Evolutionary conservation across 53 echinoderm and acorn worm genomes (phyloP), one percentile per base, ranked within the genome.

Genomic region (Paelopatides confundens): DNA sequence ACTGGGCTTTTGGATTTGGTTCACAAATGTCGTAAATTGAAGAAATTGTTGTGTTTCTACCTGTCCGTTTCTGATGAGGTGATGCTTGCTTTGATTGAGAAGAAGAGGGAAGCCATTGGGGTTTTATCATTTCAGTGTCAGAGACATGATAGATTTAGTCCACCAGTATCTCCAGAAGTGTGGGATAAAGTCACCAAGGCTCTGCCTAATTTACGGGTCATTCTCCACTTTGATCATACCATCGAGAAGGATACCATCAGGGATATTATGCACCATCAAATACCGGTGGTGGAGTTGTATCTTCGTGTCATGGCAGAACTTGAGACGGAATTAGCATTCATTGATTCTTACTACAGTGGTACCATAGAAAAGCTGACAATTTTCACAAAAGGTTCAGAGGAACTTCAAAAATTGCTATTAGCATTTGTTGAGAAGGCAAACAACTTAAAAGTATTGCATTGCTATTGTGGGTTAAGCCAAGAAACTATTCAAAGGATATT

Each of bases 151-250:
- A 99, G 94, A 67, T 99, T 95, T 81, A 90, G 92, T 70, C 91
- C 92, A n/a, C 92, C 90, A 31, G 88, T 99, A 63, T 90, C 95
- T 0, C 86, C 66, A 4, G 88, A 86, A 1, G 85, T 94, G 26
- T 99, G 99, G 99, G 86, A 92, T 24, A 76, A 39, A 24, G 91
- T 99, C 4, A 86, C 90, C 26, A 79, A 76, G 38, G 68, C 69
- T 23, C 89, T 89, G 5, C 92, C 92, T 1, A 69, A 88, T 62
- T 77, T 99, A 4, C 90, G 93, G 7, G 99, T 99, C 40, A 88
- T 85, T 27, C 54, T 99, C 23, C 81, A 83, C 7, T 95, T 99
- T 81, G 99, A 99, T 77, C 99, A 99, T 87, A 95, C 99, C 35
- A 95, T 95, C n/a, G 95, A 95, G 89, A 83, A 92, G 24, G 95